Evolutionary conservation across 1,140 invertebrate species (phyloP).

Genomic region (Drosophila fuyamai): DNA sequence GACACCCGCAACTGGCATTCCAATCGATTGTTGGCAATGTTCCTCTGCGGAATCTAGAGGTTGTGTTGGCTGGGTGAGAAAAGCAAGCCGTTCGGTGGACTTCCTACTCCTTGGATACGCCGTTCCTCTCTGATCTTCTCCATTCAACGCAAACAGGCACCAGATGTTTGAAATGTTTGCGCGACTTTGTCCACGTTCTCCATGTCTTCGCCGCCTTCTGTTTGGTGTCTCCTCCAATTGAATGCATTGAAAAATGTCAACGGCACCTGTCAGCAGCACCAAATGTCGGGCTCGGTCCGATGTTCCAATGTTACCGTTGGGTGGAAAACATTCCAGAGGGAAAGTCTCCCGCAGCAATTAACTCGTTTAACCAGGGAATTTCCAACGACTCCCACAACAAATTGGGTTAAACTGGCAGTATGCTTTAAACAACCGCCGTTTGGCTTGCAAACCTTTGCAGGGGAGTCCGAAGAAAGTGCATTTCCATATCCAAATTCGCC

Average conservation of each 20-base stretch:
- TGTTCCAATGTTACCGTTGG: slow-evolving; percentile 52
- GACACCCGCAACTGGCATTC: slow-evolving; percentile 72
- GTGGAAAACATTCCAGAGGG: slow-evolving; percentile 16
- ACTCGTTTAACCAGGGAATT: slow-evolving; percentile 33
- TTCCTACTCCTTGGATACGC: background rate
- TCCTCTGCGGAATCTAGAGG: slow-evolving; percentile 47
- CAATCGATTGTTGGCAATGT: slow-evolving; percentile 74
- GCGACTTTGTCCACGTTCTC: slow-evolving; percentile 64
- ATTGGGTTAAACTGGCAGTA: slow-evolving; percentile 63
- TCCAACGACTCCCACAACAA: slow-evolving; percentile 34
- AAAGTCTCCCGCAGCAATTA: slow-evolving; percentile 44
- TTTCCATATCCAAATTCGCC: slow-evolving; percentile 58
- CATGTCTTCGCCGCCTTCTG: slow-evolving; percentile 24
- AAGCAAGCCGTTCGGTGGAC: slow-evolving; percentile 60
- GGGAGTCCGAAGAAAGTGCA: slow-evolving; percentile 61
- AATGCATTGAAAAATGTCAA: slow-evolving; percentile 65
- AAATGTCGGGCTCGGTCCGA: slow-evolving; percentile 7
- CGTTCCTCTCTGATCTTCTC: slow-evolving; percentile 11
- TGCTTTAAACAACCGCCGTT: slow-evolving; percentile 46
- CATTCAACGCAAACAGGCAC: slow-evolving; percentile 50
- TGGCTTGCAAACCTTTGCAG: slow-evolving; percentile 21
- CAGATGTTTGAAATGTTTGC: slow-evolving; percentile 75
- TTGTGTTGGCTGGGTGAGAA: slow-evolving; percentile 61
- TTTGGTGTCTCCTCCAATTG: slow-evolving; percentile 40
- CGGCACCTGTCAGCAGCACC: slow-evolving; percentile 61